A percentile compares a stretch with the other conserved stretches of the same genome.
Conservation (phyloP, 1,140 invertebrate genomes). For the Scaptodrosophila lebanonensis region DNA sequence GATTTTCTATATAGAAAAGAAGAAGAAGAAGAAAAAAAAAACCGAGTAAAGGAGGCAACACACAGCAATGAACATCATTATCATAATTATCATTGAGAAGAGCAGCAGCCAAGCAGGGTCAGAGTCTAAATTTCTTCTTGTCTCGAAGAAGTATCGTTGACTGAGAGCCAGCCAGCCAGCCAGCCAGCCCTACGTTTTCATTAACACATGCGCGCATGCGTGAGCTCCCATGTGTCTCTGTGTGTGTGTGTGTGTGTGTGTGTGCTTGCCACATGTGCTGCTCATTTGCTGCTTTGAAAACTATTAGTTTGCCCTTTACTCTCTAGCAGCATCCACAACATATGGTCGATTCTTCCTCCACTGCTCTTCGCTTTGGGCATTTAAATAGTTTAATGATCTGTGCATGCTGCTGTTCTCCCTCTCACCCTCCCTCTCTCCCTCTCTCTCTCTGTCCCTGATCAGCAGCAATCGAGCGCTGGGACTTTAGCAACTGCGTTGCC, state of each 20-base stretch:
- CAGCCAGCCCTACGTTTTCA: constrained; percentile 5
- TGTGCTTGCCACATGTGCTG: constrained; percentile 63
- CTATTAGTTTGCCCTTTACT: constrained; percentile 56
- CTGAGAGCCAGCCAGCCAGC: too few species aligned
- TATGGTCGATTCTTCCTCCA: constrained; percentile 41
- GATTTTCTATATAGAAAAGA: constrained; percentile 60
- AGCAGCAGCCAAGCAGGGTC: constrained; percentile 9
- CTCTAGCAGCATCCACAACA: constrained; percentile 43
- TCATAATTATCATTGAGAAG: constrained; percentile 61
- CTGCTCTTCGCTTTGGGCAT: constrained; percentile 29
- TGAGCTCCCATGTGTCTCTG: constrained; percentile 22
- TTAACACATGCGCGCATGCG: constrained; percentile 23
- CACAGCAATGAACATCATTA: constrained; percentile 48
- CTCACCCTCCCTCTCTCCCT: constrained; percentile 3
- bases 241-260: constrained; percentile 7
- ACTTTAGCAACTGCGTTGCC: too few species aligned
- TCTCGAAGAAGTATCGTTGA: too few species aligned
- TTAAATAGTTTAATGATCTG: constrained; percentile 74
- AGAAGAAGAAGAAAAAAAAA: constrained; percentile 5
- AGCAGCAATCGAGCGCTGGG: not conserved
- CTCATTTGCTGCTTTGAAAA: constrained; percentile 70
- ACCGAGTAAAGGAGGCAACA: constrained; percentile 24
- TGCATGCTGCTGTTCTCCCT: constrained; percentile 23
- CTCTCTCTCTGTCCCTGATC: constrained; percentile 14
- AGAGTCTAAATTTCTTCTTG: constrained; percentile 12